phyloP scores from a whole-genome alignment of 2,888 invertebrate species.

The Ophraella communa region DNA sequence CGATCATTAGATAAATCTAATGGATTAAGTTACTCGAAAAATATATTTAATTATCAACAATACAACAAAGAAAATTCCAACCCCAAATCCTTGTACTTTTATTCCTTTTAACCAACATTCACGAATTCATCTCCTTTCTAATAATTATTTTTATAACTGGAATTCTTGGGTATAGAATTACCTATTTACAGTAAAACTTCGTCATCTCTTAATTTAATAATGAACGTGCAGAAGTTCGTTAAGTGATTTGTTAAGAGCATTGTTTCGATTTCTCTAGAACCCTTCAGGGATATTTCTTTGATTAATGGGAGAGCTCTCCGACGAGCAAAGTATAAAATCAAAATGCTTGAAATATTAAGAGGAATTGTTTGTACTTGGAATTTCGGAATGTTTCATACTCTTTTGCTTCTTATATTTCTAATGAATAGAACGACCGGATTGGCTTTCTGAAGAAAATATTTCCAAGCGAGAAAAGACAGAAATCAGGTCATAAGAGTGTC shows the following conservation, averaged over 20 bases:
- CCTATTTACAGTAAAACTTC: slow-evolving; percentile 37
- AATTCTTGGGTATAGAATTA: slow-evolving; percentile 39
- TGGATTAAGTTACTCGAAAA: background rate
- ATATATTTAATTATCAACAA: background rate
- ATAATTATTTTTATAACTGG: slow-evolving; percentile 38
- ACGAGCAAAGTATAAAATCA: slow-evolving; percentile 31
- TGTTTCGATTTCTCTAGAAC: slow-evolving; percentile 33
- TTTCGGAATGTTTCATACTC: slow-evolving; percentile 27
- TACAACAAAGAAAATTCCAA: background rate
- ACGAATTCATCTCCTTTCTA: slow-evolving; percentile 19
- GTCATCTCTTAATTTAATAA: slow-evolving; percentile 40
- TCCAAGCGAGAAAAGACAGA: background rate
- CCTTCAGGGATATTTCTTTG: slow-evolving; percentile 30
- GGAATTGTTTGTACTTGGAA: slow-evolving; percentile 20
- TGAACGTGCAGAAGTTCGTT: slow-evolving; percentile 36
- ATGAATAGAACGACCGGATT: background rate
- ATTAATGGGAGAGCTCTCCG: slow-evolving; percentile 33
- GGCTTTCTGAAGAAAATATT: background rate
- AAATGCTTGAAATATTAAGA: slow-evolving; percentile 32
- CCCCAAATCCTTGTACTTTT: background rate
- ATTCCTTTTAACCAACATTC: too few relatives aligned
- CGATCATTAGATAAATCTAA: background rate
- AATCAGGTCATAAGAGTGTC: background rate
- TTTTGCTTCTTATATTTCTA: slow-evolving; percentile 1
- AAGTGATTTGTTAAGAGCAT: slow-evolving; percentile 34